Evolutionary conservation across 2,113 vertebrate genomes (phyloP).

Genomic region (Leucopsar rothschildi): DNA sequence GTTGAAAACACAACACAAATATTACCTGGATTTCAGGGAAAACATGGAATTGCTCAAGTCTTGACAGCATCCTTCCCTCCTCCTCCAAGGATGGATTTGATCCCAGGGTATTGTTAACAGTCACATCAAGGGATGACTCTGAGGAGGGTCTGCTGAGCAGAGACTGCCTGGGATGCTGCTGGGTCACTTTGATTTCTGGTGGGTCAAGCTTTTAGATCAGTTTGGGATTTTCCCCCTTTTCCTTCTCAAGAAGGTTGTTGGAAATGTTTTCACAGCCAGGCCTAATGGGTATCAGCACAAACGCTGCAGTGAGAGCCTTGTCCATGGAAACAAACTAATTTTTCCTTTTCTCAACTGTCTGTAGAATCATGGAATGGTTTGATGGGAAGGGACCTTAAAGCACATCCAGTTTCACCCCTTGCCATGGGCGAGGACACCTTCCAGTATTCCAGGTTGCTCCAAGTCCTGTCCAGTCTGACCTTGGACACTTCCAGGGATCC

Average conservation of each 20-base stretch:
- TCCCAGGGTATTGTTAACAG: not conserved
- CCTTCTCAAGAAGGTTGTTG: not conserved
- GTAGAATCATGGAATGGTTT: too few relatives aligned
- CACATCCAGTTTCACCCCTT: fast-evolving
- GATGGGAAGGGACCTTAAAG: not conserved
- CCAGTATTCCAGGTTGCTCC: not conserved
- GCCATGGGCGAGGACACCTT: not conserved
- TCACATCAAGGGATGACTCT: not conserved
- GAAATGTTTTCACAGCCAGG: not conserved
- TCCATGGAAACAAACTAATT: not conserved
- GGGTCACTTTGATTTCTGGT: not conserved
- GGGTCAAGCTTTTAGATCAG: not conserved
- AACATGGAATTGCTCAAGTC: not conserved
- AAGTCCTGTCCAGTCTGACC: fast-evolving
- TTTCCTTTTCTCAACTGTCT: not conserved
- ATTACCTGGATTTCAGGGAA: not conserved
- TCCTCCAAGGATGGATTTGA: conserved; percentile 4
- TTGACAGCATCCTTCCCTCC: not conserved
- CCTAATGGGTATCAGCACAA: fast-evolving
- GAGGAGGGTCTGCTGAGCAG: not conserved
- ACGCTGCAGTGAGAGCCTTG: not conserved
- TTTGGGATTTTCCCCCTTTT: not conserved
- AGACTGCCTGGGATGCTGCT: not conserved
- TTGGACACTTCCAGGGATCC: not conserved
- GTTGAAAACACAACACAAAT: not conserved